Base-by-base conservation (phyloP, 2,797 vertebrate genomes). In the Decapterus maruadsi region DNA sequence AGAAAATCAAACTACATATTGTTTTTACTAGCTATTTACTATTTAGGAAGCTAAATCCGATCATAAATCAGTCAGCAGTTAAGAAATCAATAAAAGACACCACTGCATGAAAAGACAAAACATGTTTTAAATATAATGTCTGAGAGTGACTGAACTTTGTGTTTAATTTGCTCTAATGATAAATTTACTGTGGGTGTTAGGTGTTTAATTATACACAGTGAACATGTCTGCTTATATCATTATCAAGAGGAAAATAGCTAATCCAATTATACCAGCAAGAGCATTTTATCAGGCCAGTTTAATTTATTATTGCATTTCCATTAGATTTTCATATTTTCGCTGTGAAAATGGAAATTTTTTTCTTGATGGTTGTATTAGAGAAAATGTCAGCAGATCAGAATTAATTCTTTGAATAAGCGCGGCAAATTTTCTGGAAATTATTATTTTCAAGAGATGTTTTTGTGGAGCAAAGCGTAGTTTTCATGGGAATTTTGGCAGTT, bases 351-450 rank as follows among this genome's bases (percentile, higher is more conserved):
- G 7, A 55, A 20, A 29, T 54, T 65, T 26, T 78, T 20, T 16
- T 0, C 9, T 11, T 54, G 10, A 68, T 17, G 38, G 48, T 17
- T 12, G 42, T 34, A 64, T 57, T 53, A 63, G 19, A 51, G 42
- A 43, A 64, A 76, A 72, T 53, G 46, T 50, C 19, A 66, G 14
- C 16, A 53, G 2, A 62, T 61, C 8, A 36, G 14, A 10, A 58
- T 60, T 36, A 38, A 50, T 59, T 26, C 20, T 59, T n/a, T 53
- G 36, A 75, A 66, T 43, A 45, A 14, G 8, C 42, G 65, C 4
- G 36, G 31, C 13, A 75, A 62, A 56, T 19, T 53, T 55, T 9
- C 46, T 31, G 4, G 36, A 31, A 40, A 42, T 82, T 42, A 40
- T 1, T 3, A 36, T 64, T 38, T 62, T 20, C 4, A 54, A 43